Base-by-base conservation (phyloP, 1,140 invertebrate genomes). In the Leptoteleia sp. region DNA sequence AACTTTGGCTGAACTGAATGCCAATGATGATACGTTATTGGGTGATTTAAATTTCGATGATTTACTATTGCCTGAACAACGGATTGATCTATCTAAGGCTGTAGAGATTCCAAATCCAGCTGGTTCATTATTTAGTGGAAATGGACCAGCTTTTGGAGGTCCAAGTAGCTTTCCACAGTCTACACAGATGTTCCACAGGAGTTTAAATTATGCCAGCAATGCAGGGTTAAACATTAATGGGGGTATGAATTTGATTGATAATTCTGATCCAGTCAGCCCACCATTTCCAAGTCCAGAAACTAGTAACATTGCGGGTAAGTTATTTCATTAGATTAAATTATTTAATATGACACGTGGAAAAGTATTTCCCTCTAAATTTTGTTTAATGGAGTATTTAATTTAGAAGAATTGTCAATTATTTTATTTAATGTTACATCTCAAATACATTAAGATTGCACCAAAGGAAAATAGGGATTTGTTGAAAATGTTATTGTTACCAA, bases 21-120 rank as follows among this genome's bases (percentile, higher is more conserved):
- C 94, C 16, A 95, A 96, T 82, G 94, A 95, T 82, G 94, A 96
- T 65, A 95, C 94, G 12, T 89, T 95, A 2, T 81, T 96, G 16
- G 94, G 93, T 65, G 95, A 96, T 87, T 90, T 96, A 25, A 96
- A 95, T 89, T 95, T 96, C 86, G 95, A 96, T 85, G 95, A 96
- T 86, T 86, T 96, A 16, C 85, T 96, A 11, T 89, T 95, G 31
- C 94, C 94, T 1, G 93, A 94, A 65, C 93, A 94, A 61, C 91
- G 86, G 25, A 71, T 85, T 25, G 85, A 87, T 19, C 80, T 84
- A 0, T 75, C 83, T 7, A 84, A 81, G 48, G 1, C 65, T 37
- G 27, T 81, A 43, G 77, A 77, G 33, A 65, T 59, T 5, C 40
- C 57, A 1, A 64, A 80, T 19, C 55, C 81, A 1, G 57, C 55